Evolutionary conservation across 30 jellyfish, hydroid and myxozoan species (phyloP).

Genomic region (Aurelia sp.): DNA sequence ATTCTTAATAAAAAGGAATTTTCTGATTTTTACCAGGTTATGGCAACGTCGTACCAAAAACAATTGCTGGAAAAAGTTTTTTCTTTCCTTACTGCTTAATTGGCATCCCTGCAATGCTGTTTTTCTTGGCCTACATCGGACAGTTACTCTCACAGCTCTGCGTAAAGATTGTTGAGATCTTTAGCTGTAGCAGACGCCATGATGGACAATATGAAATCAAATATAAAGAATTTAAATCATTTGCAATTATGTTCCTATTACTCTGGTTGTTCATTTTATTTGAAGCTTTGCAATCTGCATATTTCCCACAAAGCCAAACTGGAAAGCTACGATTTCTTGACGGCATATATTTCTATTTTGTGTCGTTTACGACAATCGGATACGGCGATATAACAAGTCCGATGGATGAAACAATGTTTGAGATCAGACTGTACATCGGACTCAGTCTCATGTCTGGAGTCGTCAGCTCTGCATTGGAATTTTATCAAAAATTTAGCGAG

Average conservation of each 20-base stretch:
- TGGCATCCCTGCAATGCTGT: conserved; percentile 70
- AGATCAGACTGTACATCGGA: conserved; percentile 58
- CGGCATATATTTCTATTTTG: conserved; percentile 66
- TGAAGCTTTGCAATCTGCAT: conserved; percentile 32
- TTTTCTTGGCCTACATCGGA: conserved; percentile 57
- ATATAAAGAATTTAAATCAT: conserved; percentile 62
- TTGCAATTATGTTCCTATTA: conserved; percentile 9
- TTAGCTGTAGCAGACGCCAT: conserved; percentile 9
- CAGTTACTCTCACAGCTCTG: conserved; percentile 43
- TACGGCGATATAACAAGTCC: conserved; percentile 78
- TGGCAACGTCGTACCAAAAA: conserved; percentile 76
- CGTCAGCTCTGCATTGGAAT: conserved; percentile 51
- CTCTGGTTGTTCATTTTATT: conserved; percentile 39
- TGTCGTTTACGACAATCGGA: conserved; percentile 70
- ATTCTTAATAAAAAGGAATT: too few relatives aligned
- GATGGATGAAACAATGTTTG: conserved; percentile 36
- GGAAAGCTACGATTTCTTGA: conserved; percentile 26
- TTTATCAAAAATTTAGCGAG: conserved; percentile 24
- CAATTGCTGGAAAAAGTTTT: conserved; percentile 51
- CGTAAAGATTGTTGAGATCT: neutral
- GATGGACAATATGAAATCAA: conserved; percentile 6
- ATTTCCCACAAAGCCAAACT: neutral
- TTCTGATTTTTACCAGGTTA: conserved; percentile 29
- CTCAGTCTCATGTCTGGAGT: conserved; percentile 66
- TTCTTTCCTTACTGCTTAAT: conserved; percentile 62